Base-by-base conservation (phyloP, 2,797 vertebrate genomes). In the Dermochelys coriacea region DNA sequence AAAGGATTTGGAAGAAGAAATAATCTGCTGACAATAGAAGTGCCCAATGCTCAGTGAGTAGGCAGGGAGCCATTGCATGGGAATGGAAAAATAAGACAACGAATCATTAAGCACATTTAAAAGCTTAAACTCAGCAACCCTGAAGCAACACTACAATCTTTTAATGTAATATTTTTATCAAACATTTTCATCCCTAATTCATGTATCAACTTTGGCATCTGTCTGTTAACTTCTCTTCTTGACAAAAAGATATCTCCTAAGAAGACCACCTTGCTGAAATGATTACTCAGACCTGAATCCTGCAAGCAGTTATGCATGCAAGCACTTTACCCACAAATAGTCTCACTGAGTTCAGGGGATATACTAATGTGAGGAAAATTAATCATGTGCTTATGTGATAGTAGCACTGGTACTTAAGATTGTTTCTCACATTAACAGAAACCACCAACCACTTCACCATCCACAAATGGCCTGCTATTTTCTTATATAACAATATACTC, bases 291-390 rank as follows among this genome's bases (percentile, higher is more conserved):
- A 47, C 15, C 15, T 77, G 15, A 49, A 77, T 31, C 14, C 45
- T 50, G 57, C 1, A 0, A 10, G 16, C 29, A 80, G 29, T 15
- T 2, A 12, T 88, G 50, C 41, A 68, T 1, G 6, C 8, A 14
- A 82, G 19, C 2, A 82, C 4, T 64, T 9, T 25, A 5, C 21
- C 71, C 54, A n/a, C 3, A 49, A 86, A 49, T 1, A 84, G 52
- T 45, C 1, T 4, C 49, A 84, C 51, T 18, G 19, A 45, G 83
- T 51, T 92, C 57, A 80, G 49, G 80, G 78, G 37, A 2, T 34
- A 84, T 0, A 27, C 27, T 68, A 88, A 82, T 12, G 84, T 45
- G 34, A 74, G 82, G 68, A 15, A 84, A 83, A 29, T 34, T 31
- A 83, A 25, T 27, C 61, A 21, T 3, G 21, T 85, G 51, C 8